Conservation (phyloP, 2,797 vertebrate species). For the Cynopterus sphinx region DNA sequence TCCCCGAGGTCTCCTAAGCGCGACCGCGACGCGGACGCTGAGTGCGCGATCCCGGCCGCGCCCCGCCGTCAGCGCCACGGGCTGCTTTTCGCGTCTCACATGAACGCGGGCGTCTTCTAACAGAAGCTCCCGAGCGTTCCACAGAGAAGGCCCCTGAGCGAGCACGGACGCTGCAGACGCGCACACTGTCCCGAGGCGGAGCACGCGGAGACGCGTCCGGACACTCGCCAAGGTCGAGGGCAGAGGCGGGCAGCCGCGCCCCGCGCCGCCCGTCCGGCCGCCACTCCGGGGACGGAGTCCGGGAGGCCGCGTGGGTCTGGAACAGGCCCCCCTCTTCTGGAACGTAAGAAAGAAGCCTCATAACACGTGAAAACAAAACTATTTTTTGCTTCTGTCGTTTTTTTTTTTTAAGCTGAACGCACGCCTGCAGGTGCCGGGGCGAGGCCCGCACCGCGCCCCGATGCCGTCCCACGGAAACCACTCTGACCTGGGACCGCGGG, state of each 20-base stretch:
- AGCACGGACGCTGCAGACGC: constrained; percentile 87
- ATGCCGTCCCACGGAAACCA: constrained; percentile 68
- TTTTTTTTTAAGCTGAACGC: constrained; percentile 34
- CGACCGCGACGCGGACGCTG: constrained; percentile 69
- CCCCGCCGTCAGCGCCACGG: constrained; percentile 77
- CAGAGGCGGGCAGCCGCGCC: constrained; percentile 71
- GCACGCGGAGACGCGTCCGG: constrained; percentile 85
- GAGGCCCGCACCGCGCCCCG: constrained; percentile 46
- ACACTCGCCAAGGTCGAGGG: constrained; percentile 84
- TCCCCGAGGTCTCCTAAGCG: constrained; percentile 72
- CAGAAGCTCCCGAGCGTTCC: constrained; percentile 89
- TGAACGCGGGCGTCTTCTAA: constrained; percentile 87
- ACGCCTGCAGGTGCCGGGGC: constrained; percentile 52
- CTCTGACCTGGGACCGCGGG: constrained; percentile 58
- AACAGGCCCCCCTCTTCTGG: constrained; percentile 74
- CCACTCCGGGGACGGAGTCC: constrained; percentile 64
- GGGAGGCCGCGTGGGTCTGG: constrained; percentile 71
- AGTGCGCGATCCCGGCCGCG: constrained; percentile 34
- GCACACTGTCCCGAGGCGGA: constrained; percentile 82
- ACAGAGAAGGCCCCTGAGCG: constrained; percentile 87
- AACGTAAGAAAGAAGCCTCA: constrained; percentile 70
- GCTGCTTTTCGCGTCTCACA: constrained; percentile 86
- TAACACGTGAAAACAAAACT: constrained; percentile 68
- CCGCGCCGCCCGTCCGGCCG: not conserved
- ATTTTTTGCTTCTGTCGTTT: not conserved